Evolutionary conservation across 1,140 invertebrate species (phyloP), one percentile per base, ranked within the genome.

Genomic region (Eriocheir sinensis): DNA sequence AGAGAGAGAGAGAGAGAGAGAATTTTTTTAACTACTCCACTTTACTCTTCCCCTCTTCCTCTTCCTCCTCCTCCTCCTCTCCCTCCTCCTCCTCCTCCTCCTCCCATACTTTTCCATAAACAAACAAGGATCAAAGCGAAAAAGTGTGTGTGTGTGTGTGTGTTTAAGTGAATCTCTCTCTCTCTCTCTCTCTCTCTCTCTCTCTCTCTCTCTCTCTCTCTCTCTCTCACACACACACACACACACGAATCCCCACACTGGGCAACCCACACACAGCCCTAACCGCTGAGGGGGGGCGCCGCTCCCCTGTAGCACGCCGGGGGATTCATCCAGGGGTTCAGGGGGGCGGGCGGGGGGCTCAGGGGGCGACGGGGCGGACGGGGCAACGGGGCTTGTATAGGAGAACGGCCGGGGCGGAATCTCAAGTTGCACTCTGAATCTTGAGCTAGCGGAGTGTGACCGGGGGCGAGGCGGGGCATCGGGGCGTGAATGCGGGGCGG

Each of bases 251-350:
- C 6, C 4, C 4, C 27, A 81, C 79, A 81, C 79, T 4, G 48
- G 21, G 34, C 2, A 27, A 44, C 21, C 89, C 89, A n/a, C 30
- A 90, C 34, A n/a, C 89, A n/a, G 34, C n/a, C 21, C 34, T 48
- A 34, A 93, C 93, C 93, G 93, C 60, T 53, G 86, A 30, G 9
- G 91, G 12, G 83, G 44, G 60, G 93, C 86, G 85, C 72, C 85
- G 30, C 53, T 60, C 60, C 60, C 60, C n/a, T 9, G 44, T 38
- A 38, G 93, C 60, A 53, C 79, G 53, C 40, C 53, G 34, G 89
- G 41, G 60, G 83, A 60, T 40, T 94, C 94, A 12, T 91, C 94
- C n/a, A 94, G 38, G 44, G 89, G 80, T 53, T 94, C 94, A 60
- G 93, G 93, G 12, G 93, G 90, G 38, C 40, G 86, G 12, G 12